phyloP scores from a whole-genome alignment of 2,888 invertebrate species.

The Lathronympha strigana region DNA sequence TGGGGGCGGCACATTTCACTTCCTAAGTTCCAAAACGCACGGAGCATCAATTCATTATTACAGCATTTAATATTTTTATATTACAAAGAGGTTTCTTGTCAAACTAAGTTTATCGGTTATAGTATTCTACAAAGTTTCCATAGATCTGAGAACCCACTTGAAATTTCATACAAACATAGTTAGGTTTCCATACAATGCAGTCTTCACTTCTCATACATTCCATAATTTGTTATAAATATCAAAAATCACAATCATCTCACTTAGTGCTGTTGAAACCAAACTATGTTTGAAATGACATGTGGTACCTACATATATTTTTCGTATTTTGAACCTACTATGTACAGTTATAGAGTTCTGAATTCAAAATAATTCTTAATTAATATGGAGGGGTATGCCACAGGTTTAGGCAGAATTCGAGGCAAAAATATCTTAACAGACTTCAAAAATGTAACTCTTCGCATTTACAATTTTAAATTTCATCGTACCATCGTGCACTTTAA shows the following conservation, averaged over 20 bases:
- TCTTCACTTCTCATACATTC: conserved; percentile 24
- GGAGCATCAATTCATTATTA: background rate
- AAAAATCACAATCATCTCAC: conserved; percentile 5
- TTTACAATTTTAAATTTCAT: conserved; percentile 1
- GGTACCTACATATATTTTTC: background rate
- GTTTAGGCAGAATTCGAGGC: conserved; percentile 1
- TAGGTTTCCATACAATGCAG: conserved; percentile 16
- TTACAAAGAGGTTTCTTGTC: conserved; percentile 12
- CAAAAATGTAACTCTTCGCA: background rate
- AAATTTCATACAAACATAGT: conserved; percentile 7
- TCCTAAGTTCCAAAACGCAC: background rate
- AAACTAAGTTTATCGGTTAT: background rate
- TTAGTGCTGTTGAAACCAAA: conserved; percentile 5
- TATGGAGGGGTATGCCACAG: background rate
- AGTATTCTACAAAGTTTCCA: background rate
- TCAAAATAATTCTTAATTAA: background rate
- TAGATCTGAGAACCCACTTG: conserved; percentile 7
- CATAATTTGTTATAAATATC: conserved; percentile 7
- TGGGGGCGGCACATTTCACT: background rate
- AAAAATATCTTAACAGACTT: background rate
- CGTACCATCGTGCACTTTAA: background rate
- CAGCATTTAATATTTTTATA: background rate
- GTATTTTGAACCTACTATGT: background rate
- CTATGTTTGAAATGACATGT: background rate
- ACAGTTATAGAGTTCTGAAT: background rate